A percentile compares a stretch with the other conserved stretches of the same genome.
Conservation (phyloP, 2,888 invertebrate species). For the Scaptomyza reducta region DNA sequence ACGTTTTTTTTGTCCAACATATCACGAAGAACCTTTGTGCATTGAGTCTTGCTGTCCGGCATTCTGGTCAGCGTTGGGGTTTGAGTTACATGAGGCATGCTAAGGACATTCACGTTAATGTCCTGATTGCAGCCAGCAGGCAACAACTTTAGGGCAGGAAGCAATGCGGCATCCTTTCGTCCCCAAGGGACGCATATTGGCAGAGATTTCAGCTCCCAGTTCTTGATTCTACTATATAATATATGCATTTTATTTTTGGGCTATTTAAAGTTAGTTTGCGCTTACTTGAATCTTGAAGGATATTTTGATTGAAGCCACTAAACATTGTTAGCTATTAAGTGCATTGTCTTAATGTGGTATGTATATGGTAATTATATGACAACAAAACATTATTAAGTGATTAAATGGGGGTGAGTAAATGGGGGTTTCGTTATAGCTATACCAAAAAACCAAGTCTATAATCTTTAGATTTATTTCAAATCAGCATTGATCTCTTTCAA, state of each 20-base stretch:
- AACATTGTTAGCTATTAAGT: neutral
- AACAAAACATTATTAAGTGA: no score
- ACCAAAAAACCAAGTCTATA: no score
- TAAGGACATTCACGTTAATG: conserved; percentile 35
- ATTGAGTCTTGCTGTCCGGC: conserved; percentile 60
- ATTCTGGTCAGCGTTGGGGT: conserved; percentile 53
- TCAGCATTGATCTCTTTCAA: neutral
- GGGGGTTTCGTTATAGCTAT: no score
- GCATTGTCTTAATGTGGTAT: no score
- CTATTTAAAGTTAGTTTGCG: conserved; percentile 14
- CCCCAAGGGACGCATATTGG: conserved; percentile 66
- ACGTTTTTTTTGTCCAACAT: conserved; percentile 46
- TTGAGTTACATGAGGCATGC: conserved; percentile 57
- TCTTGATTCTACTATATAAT: conserved; percentile 6
- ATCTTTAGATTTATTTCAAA: conserved; percentile 3
- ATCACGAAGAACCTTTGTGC: conserved; percentile 58
- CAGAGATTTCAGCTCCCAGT: conserved; percentile 57
- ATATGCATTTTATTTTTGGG: neutral
- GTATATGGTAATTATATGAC: no score
- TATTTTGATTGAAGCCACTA: neutral
- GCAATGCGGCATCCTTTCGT: conserved; percentile 43
- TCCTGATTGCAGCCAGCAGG: conserved; percentile 23
- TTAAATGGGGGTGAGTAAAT: no score
- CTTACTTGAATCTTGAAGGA: neutral
- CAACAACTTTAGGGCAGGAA: conserved; percentile 43